These are phyloP conservation scores for Ornithoptera alexandrae DNA, from an alignment of 2,888 invertebrate genomes.

Conservation along the genomic window DNA sequence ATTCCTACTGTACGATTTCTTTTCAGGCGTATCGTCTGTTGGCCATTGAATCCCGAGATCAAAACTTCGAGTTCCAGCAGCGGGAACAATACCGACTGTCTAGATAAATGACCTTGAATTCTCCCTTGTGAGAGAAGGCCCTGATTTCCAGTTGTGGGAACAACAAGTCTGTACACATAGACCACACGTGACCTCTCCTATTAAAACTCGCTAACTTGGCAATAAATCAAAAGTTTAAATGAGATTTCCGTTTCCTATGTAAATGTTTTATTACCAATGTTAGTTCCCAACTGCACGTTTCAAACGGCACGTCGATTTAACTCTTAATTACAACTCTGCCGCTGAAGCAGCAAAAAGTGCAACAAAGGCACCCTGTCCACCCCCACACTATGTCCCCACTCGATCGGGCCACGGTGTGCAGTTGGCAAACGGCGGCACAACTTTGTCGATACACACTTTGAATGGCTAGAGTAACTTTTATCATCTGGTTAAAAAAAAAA, in stretches of 20 bases:
- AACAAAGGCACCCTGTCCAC: slow-evolving; percentile 2
- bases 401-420: background rate
- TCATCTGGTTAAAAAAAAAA: background rate
- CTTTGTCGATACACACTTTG: background rate
- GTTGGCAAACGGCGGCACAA: slow-evolving; percentile 4
- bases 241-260: background rate
- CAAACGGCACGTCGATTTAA: background rate
- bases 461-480: background rate
- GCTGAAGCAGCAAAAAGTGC: slow-evolving; percentile 14
- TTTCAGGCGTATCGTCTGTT: too few relatives aligned
- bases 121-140: too few relatives aligned
- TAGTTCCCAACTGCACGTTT: background rate
- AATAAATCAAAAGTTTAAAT: background rate
- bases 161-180: too few relatives aligned
- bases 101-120: too few relatives aligned
- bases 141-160: too few relatives aligned
- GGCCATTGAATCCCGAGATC: too few relatives aligned
- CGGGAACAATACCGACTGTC: too few relatives aligned
- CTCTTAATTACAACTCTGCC: slow-evolving; percentile 5
- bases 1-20: too few relatives aligned
- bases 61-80: too few relatives aligned
- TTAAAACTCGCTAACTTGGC: too few relatives aligned
- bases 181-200: too few relatives aligned
- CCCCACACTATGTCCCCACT: background rate
- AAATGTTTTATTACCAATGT: slow-evolving; percentile 3